Evolutionary conservation across 2,797 vertebrate genomes (phyloP), one percentile per base, ranked within the genome.

Genomic region (Anomalospiza imberbis): DNA sequence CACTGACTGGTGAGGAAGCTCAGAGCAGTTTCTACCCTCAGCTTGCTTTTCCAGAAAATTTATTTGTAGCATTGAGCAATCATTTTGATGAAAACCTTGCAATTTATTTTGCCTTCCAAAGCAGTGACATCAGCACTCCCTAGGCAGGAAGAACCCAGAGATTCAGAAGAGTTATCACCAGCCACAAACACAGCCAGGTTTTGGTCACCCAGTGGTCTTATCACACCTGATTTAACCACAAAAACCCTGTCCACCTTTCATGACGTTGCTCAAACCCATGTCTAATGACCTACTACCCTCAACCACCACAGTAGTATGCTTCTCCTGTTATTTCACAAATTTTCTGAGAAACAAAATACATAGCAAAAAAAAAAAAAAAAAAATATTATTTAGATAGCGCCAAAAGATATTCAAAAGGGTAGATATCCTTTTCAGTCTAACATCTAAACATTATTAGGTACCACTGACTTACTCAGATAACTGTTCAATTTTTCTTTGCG

Each of bases 41-140:
- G 42, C 53, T 80, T 89, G 28, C 61, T 79, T 79, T 79, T 61
- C 42, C 53, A 74, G 42, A 87, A 92, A 83, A 88, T 61, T 22
- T 85, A 61, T 71, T 71, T 61, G 38, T 55, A 47, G 31, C 19
- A 8, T 22, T 77, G 45, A 89, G 54, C 28, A 89, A 80, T 44
- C 47, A 8, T 74, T 88, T 83, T 88, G 48, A 89, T 74, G 42
- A 72, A 80, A 89, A 58, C 7, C 25, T n/a, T 82, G 42, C 29
- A 48, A 89, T 77, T 91, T 63, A 71, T 89, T 83, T 85, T 58
- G 28, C 54, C 38, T 91, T 83, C 32, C 76, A 77, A 94, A 72
- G 42, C 29, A 89, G 53, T 91, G 42, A 77, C 3, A 9, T 53
- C 60, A 70, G 73, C 60, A 73, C 4, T 29, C 14, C 21, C 29